Conservation (phyloP, 53 echinoderm and acorn worm species). For the Pentamera pediparva region DNA sequence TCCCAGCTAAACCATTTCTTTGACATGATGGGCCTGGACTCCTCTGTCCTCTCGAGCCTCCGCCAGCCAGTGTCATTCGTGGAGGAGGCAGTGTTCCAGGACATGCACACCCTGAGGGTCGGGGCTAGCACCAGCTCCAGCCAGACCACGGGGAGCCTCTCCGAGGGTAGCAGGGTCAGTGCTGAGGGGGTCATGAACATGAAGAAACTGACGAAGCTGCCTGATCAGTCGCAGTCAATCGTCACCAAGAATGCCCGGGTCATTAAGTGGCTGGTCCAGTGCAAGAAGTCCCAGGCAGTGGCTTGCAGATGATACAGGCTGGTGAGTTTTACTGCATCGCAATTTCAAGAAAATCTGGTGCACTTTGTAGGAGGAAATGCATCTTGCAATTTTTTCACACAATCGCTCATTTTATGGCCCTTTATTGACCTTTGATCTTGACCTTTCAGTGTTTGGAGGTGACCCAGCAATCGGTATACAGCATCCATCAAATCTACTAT, state of each 20-base stretch:
- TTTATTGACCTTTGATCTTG: too few relatives aligned
- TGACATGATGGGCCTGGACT: constrained; percentile 86
- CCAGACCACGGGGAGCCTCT: constrained; percentile 46
- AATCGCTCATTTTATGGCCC: too few relatives aligned
- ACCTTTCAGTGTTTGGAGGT: too few relatives aligned
- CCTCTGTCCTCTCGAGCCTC: constrained; percentile 42
- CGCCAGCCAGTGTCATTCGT: constrained; percentile 36
- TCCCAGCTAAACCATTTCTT: constrained; percentile 83
- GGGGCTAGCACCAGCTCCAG: constrained; percentile 20
- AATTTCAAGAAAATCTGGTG: too few relatives aligned
- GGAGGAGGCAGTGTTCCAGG: constrained; percentile 70
- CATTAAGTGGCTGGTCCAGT: constrained; percentile 96
- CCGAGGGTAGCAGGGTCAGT: constrained; percentile 73
- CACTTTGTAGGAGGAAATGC: too few relatives aligned
- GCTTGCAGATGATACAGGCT: background rate
- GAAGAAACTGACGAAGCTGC: constrained; percentile 63
- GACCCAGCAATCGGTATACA: too few relatives aligned
- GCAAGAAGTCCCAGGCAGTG: constrained; percentile 58
- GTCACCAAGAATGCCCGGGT: constrained; percentile 87
- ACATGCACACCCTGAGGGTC: constrained; percentile 69
- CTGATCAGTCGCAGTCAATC: constrained; percentile 77
- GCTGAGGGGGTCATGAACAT: constrained; percentile 71
- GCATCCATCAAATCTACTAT: too few relatives aligned
- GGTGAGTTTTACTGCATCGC: too few relatives aligned
- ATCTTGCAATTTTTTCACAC: too few relatives aligned